Percentiles rank a stretch among this genome's conserved stretches.
Evolutionary conservation across 2,113 vertebrate genomes (phyloP).

Genomic region (Recurvirostra avosetta): DNA sequence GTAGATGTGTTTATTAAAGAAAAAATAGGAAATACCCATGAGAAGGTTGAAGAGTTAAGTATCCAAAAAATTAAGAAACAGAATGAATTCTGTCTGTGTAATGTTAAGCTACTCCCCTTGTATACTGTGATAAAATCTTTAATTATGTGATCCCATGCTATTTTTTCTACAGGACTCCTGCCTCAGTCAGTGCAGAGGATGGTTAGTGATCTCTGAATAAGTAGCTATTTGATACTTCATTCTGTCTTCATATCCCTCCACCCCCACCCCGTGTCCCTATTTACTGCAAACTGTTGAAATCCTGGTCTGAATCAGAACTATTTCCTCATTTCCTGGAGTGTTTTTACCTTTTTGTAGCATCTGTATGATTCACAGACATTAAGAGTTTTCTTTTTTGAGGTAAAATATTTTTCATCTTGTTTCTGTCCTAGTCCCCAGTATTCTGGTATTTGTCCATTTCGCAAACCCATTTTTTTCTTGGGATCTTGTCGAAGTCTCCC

Average conservation of each 20-base stretch:
- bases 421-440: background rate
- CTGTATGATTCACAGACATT: slow-evolving; percentile 25
- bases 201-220: slow-evolving; percentile 61
- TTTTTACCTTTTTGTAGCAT: slow-evolving; percentile 52
- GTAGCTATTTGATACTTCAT: slow-evolving; percentile 28
- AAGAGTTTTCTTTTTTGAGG: background rate
- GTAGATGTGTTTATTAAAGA: background rate
- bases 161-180: slow-evolving; percentile 57
- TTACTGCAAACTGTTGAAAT: slow-evolving; percentile 11
- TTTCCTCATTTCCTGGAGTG: slow-evolving; percentile 16
- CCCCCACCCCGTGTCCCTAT: background rate
- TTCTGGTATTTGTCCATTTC: slow-evolving; percentile 52
- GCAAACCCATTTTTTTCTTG: background rate
- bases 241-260: slow-evolving; percentile 13
- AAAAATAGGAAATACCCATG: background rate
- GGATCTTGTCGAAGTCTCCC: background rate
- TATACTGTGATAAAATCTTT: slow-evolving; percentile 29
- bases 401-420: slow-evolving; percentile 19
- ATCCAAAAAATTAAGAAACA: background rate
- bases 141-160: slow-evolving; percentile 54
- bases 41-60: background rate
- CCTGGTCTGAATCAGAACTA: background rate
- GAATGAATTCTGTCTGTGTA: background rate
- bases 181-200: slow-evolving; percentile 54
- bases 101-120: background rate